phyloP scores from a whole-genome alignment of 2,888 invertebrate species.

The Drosophila neonasuta region DNA sequence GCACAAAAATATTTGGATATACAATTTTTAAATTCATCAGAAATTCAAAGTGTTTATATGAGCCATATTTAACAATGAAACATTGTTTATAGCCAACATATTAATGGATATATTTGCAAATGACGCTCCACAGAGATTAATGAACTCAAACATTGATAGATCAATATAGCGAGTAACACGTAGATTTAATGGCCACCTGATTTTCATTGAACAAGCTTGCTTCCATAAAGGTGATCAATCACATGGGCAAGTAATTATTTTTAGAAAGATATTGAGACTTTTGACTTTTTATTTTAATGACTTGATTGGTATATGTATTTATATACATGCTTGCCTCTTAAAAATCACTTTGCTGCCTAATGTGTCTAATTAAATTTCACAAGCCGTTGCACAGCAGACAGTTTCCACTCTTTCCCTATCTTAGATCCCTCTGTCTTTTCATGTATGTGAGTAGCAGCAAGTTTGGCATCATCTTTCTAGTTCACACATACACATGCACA shows the following conservation, averaged over 20 bases:
- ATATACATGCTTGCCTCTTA: constrained; percentile 24
- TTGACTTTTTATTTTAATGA: constrained; percentile 24
- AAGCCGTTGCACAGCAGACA: constrained; percentile 55
- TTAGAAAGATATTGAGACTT: constrained; percentile 7
- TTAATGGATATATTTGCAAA: not conserved
- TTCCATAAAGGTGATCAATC: constrained; percentile 4
- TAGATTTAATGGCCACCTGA: not conserved
- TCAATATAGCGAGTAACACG: not conserved
- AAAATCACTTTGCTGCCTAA: constrained; percentile 48
- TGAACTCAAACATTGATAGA: not conserved
- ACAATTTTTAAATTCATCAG: too few relatives aligned
- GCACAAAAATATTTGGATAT: too few relatives aligned
- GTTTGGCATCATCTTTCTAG: constrained; percentile 24
- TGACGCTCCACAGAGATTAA: not conserved
- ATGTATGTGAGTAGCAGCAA: constrained; percentile 6
- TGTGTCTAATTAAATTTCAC: constrained; percentile 69
- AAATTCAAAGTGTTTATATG: too few relatives aligned
- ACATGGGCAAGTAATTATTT: constrained; percentile 25
- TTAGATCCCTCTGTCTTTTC: not conserved
- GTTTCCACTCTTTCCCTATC: constrained; percentile 4
- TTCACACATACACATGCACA: constrained; percentile 5
- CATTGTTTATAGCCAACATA: too few relatives aligned
- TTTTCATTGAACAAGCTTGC: not conserved
- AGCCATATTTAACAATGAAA: too few relatives aligned
- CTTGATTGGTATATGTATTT: constrained; percentile 16